A percentile compares a stretch with the other conserved stretches of the same genome.
phyloP scores from a whole-genome alignment of 2,113 vertebrate genomes.

The Hemiprocne comata region DNA sequence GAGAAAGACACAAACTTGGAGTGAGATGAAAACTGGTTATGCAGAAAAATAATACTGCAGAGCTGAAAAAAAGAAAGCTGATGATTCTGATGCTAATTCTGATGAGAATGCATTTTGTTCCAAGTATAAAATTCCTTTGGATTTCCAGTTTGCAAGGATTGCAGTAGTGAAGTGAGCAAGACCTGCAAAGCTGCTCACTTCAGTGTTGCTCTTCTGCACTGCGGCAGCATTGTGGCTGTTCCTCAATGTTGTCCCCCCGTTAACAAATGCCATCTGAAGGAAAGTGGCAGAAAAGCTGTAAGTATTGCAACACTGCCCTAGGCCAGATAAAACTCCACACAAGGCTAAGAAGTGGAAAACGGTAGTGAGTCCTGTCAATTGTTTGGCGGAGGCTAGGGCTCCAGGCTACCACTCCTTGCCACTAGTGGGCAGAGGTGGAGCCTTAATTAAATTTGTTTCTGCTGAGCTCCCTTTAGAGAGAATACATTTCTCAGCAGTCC shows the following conservation, averaged over 20 bases:
- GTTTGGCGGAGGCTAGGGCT: neutral
- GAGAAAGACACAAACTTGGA: neutral
- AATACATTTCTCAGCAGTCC: neutral
- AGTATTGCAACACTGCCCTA: neutral
- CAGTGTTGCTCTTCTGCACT: neutral
- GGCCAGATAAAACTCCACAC: neutral
- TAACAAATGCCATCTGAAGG: neutral
- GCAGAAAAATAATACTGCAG: neutral
- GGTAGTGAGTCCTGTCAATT: neutral
- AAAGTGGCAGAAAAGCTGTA: neutral
- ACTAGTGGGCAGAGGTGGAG: fast-evolving
- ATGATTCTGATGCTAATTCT: neutral
- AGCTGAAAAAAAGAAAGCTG: neutral
- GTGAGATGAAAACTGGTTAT: neutral
- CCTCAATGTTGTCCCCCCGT: neutral
- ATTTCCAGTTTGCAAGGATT: neutral
- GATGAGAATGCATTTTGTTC: neutral
- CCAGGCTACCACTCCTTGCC: neutral
- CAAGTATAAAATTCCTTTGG: neutral
- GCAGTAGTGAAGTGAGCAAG: neutral
- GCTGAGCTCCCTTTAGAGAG: neutral
- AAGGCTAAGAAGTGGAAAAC: neutral
- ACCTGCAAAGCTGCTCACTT: neutral
- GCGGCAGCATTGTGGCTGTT: neutral
- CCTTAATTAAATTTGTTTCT: neutral